phyloP scores from a whole-genome alignment of 2,113 vertebrate genomes.

The Phaetusa simplex region DNA sequence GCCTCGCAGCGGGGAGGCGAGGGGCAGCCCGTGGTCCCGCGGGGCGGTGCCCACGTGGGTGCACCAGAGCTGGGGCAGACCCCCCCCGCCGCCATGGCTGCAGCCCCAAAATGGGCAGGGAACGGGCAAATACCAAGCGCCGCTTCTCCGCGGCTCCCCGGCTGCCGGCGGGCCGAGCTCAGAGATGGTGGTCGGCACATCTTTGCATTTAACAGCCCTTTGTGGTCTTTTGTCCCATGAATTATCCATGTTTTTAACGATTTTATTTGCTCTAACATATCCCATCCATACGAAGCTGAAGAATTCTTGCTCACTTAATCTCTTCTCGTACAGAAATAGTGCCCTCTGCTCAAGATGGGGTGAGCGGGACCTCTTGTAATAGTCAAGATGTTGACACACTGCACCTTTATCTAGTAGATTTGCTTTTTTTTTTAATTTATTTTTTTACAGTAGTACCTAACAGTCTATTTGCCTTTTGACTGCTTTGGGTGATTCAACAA shows the following conservation, averaged over 20 bases:
- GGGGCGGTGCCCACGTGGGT: fast-evolving
- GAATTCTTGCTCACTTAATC: not conserved
- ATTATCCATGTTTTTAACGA: not conserved
- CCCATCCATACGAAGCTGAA: not conserved
- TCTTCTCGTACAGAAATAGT: not conserved
- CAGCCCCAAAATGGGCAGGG: not conserved
- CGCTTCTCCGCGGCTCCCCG: not conserved
- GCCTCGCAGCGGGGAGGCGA: not conserved
- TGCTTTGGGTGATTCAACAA: not conserved
- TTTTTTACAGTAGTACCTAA: not conserved
- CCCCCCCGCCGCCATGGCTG: too few relatives aligned
- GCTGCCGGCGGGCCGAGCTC: not conserved
- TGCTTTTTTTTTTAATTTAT: not conserved
- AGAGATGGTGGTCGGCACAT: fast-evolving
- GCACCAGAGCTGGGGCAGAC: not conserved
- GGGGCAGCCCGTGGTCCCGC: not conserved
- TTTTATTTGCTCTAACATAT: not conserved
- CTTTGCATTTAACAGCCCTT: not conserved
- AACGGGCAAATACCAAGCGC: not conserved
- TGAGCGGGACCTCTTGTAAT: not conserved
- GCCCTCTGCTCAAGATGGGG: not conserved
- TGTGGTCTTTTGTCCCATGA: not conserved
- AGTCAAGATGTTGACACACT: not conserved
- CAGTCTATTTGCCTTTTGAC: not conserved
- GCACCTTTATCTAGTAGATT: not conserved